Base-by-base conservation (phyloP, 2,113 vertebrate species). In the Vireo altiloquus region DNA sequence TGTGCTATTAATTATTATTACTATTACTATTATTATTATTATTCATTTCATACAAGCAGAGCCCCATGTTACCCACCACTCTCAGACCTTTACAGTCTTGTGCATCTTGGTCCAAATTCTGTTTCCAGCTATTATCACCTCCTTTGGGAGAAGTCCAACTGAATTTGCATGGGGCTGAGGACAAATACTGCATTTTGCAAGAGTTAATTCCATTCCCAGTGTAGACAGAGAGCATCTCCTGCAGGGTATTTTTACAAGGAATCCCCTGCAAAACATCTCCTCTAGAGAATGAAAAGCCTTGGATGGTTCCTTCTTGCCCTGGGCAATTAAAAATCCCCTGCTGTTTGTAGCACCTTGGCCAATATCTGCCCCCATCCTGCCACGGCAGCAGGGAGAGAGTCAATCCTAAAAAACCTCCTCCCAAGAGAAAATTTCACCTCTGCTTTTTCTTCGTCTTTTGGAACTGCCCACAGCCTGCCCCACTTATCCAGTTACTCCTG, bases 171-270 rank as follows among this genome's bases (percentile, higher is more conserved):
- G 37, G 40, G 28, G 31, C 31, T 1, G 4, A 80, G 54, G 47
- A 27, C 37, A 92, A 64, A 56, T 13, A 18, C 0, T 66, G 59
- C 33, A 27, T 59, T 17, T 44, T 91, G 22, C 30, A 53, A 16
- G 14, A 76, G 7, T 28, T 27, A 10, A 2, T 69, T 79, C 9
- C 13, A 19, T 31, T 27, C 19, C 11, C 14, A 5, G 12, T 6
- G 8, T 3, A 54, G 15, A 7, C 0, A 0, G 1, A 30, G 33
- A 52, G 8, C 4, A 20, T 44, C n/a, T 68, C 53, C 52, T 35
- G 23, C 46, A 50, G 21, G 46, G 13, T 13, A 8, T 70, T 85
- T 89, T 56, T 54, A 24, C 27, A 59, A 39, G 35, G 13, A 17
- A 24, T 23, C 13, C 24, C 50, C 64, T 71, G 10, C 8, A 11